These are phyloP conservation scores for Meteorus cinctellus DNA, from an alignment of 2,888 invertebrate species.

Conservation along the genomic window DNA sequence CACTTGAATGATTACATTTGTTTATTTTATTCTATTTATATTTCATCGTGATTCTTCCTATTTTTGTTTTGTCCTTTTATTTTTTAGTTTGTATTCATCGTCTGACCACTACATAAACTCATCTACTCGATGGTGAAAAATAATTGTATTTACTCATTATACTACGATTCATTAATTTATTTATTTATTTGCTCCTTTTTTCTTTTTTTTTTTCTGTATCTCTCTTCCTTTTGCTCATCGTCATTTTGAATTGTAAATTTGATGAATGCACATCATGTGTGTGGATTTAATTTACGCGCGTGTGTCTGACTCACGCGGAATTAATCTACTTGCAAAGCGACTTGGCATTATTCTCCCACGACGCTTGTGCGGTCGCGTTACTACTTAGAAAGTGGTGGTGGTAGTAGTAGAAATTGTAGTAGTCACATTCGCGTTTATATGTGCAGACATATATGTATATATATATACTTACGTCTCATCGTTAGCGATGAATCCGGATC, in stretches of 20 bases:
- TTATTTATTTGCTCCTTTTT: neutral
- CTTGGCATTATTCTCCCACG: slow-evolving; percentile 40
- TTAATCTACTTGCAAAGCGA: slow-evolving; percentile 43
- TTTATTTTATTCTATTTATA: neutral
- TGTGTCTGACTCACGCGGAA: slow-evolving; percentile 46
- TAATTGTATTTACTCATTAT: neutral
- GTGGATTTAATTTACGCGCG: slow-evolving; percentile 16
- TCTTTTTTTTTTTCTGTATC: slow-evolving; percentile 39
- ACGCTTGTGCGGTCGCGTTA: slow-evolving; percentile 18
- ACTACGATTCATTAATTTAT: neutral
- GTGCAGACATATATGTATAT: slow-evolving; percentile 3
- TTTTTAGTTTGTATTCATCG: neutral
- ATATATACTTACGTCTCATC: neutral
- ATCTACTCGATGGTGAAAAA: slow-evolving; percentile 3
- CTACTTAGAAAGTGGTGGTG: slow-evolving; percentile 35
- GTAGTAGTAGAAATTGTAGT: neutral
- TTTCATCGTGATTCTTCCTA: neutral
- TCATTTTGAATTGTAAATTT: neutral
- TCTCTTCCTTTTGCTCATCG: neutral
- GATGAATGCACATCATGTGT: neutral
- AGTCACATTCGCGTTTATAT: neutral
- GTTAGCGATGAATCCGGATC: slow-evolving; percentile 49
- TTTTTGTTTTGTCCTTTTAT: neutral
- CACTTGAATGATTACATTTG: slow-evolving; percentile 5
- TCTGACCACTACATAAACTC: slow-evolving; percentile 11